Evolutionary conservation across 2,797 vertebrate species (phyloP), one percentile per base, ranked within the genome.

Genomic region (Brachyalestes nurse): DNA sequence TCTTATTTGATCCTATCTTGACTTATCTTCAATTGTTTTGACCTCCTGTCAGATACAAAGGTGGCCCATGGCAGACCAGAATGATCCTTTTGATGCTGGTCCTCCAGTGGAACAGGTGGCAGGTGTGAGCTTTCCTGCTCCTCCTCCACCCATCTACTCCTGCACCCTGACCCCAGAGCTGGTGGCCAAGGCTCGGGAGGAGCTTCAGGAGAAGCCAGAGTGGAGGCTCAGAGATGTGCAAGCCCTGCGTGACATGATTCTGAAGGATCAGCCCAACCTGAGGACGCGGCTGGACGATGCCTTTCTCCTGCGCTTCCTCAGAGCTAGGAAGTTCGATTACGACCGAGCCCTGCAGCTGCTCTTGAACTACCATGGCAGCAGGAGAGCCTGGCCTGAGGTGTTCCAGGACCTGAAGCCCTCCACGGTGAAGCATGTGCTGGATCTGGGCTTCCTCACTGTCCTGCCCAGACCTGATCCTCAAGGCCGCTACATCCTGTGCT

Each of bases 261-360:
- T 97, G 83, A 96, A 99, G 91, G 97, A 99, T 47, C 96, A 95
- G 66, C 97, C 97, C 0, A 93, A 95, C 84, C 93, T 99, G 83
- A 92, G 95, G 64, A 99, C 98, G 0, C 92, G 96, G 5, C 92
- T 99, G 60, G 98, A 99, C 0, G 98, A 99, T 1, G 91, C 95
- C 55, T 99, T 99, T 84, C 93, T 99, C 57, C 90, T 99, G 25
- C 96, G 97, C 66, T 99, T 99, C 90, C 97, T 99, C 79, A 94
- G 98, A 72, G 98, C 98, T 85, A 95, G 98, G 88, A 99, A 99
- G 88, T 99, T 99, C 0, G 98, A 99, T 90, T 99, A 99, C 0
- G 98, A 99, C 87, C 93, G 97, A 0, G 97, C 98, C 0, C 92
- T 99, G 72, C 97, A 98, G 93, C 95, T 99, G 66, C 94, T 99